Conservation (phyloP, 2,797 vertebrate genomes). For the Lutjanus argentimaculatus region DNA sequence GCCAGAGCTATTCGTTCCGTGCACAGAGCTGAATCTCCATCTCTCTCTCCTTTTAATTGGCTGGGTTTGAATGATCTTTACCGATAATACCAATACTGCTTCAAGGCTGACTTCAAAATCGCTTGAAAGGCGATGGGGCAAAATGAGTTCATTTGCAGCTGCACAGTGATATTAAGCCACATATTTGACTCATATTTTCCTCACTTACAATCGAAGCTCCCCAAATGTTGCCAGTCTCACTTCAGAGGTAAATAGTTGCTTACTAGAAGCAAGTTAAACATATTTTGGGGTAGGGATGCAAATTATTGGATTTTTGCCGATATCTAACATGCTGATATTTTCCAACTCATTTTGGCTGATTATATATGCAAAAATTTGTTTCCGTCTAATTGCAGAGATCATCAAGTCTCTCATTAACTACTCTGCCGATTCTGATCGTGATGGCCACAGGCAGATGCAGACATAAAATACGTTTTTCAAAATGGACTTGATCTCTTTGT, state of each 20-base stretch:
- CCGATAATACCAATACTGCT: slow-evolving; percentile 19
- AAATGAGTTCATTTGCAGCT: slow-evolving; percentile 23
- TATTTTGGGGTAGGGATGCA: background rate
- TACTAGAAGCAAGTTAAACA: background rate
- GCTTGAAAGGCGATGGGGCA: slow-evolving; percentile 5
- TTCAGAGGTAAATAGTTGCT: background rate
- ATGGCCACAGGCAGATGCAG: too few relatives aligned
- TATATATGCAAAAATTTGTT: too few relatives aligned
- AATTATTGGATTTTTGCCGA: too few relatives aligned
- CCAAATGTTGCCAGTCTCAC: background rate
- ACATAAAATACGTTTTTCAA: too few relatives aligned
- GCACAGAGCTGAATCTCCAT: slow-evolving; percentile 6
- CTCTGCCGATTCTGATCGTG: too few relatives aligned
- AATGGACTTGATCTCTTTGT: too few relatives aligned
- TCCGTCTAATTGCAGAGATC: too few relatives aligned
- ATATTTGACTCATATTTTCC: background rate
- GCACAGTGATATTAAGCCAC: slow-evolving; percentile 1
- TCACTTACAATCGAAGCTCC: background rate
- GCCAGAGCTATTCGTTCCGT: slow-evolving; percentile 42
- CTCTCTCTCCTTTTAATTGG: slow-evolving; percentile 37
- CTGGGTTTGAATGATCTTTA: slow-evolving; percentile 42
- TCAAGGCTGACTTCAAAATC: slow-evolving; percentile 37
- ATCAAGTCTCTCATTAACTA: too few relatives aligned
- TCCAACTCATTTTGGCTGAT: too few relatives aligned
- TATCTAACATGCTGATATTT: too few relatives aligned